Conservation (phyloP, 1,140 invertebrate genomes). For the Brachystomella parvula region DNA sequence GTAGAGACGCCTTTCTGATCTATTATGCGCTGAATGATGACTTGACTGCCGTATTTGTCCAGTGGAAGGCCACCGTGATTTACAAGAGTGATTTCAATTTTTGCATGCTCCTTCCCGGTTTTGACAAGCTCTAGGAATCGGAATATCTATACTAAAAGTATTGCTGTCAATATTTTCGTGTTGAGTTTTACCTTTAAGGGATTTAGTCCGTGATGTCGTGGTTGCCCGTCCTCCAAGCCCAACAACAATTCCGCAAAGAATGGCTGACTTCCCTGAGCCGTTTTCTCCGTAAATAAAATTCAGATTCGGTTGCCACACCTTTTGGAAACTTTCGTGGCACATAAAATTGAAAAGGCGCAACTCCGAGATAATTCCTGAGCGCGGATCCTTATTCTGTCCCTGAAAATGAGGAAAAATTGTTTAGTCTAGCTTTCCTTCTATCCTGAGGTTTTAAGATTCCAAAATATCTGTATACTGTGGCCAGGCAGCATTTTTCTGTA, state of each 20-base stretch:
- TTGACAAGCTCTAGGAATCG: constrained; percentile 58
- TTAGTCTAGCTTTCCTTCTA: no score
- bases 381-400: no score
- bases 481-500: no score
- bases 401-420: no score
- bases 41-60: constrained; percentile 65
- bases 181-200: constrained; percentile 60
- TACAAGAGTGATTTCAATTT: constrained; percentile 61
- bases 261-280: constrained; percentile 93
- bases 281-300: constrained; percentile 68
- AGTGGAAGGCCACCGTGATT: constrained; percentile 66
- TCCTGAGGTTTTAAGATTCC: no score
- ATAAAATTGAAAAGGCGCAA: constrained; percentile 81
- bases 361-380: constrained; percentile 60
- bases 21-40: constrained; percentile 68
- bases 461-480: no score
- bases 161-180: constrained; percentile 26
- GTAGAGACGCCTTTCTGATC: constrained; percentile 50
- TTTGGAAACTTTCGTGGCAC: constrained; percentile 68
- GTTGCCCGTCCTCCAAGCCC: constrained; percentile 74
- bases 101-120: constrained; percentile 55
- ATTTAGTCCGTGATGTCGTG: constrained; percentile 64
- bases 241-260: constrained; percentile 76
- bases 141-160: constrained; percentile 31
- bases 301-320: constrained; percentile 25